Evolutionary conservation across 1,140 invertebrate genomes (phyloP), one percentile per base, ranked within the genome.

Genomic region (Brachionus paranguensis): DNA sequence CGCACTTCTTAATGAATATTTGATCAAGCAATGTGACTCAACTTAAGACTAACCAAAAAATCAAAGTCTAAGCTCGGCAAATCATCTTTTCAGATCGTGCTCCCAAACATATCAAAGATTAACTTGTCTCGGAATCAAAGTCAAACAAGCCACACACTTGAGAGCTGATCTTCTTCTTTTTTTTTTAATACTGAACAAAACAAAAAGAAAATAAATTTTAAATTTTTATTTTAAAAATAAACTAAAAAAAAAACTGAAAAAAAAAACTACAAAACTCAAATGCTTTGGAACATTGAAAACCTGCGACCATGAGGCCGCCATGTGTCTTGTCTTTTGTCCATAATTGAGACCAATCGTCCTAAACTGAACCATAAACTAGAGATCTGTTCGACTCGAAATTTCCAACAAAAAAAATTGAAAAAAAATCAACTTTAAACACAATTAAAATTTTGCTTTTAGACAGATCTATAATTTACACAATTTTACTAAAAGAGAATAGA

Each of bases 401-500:
- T 14, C n/a, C n/a, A 14, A n/a, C n/a, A n/a, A n/a, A n/a, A n/a
- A n/a, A n/a, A n/a, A n/a, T n/a, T n/a, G n/a, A 8, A 55, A 55
- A 20, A 55, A 55, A 55, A 55, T 8, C 8, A 20, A 10, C 20
- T 17, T 17, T 55, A 50, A 50, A 50, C 10, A 50, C 47, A 50
- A 11, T 12, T 50, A 50, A 55, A 20, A 55, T 55, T 55, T 55
- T 20, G 17, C 8, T 4, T 55, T 68, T 68, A 68, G 64, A 68
- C 64, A 68, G 64, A 68, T 68, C 64, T 68, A 14, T 68, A 68
- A 68, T 68, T 68, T 27, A 68, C 10, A 41, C 27, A 68, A 68
- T 37, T 33, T 11, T 68, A 68, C 64, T 68, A 68, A 68, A 68
- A 68, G 14, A 33, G 14, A 68, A 68, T 33, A 33, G 17, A n/a